Evolutionary conservation across 2,113 vertebrate species (phyloP).

Genomic region (Holacanthus passer): DNA sequence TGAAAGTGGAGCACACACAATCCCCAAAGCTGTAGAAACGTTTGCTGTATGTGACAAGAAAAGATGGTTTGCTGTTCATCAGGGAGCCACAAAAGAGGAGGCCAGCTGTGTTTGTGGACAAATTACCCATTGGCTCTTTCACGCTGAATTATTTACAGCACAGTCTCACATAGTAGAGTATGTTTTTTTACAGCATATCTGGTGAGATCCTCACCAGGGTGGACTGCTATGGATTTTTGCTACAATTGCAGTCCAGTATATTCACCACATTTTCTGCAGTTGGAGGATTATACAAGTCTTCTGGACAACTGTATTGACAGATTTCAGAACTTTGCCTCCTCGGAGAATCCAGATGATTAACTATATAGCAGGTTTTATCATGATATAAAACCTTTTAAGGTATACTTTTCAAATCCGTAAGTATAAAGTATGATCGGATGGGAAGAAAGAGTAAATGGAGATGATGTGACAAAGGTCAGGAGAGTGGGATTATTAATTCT

Average conservation of each 20-base stretch:
- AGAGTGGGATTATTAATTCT: not conserved
- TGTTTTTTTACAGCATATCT: not conserved
- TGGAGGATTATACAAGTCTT: not conserved
- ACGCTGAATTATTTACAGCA: not conserved
- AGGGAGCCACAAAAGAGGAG: not conserved
- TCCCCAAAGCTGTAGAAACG: conserved; percentile 1
- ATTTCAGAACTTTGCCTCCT: not conserved
- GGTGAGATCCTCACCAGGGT: not conserved
- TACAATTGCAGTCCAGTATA: not conserved
- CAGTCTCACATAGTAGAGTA: not conserved
- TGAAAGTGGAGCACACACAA: not conserved
- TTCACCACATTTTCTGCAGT: not conserved
- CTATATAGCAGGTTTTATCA: not conserved
- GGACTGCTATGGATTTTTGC: not conserved
- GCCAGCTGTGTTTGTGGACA: conserved; percentile 1
- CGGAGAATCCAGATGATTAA: not conserved
- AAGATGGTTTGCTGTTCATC: not conserved
- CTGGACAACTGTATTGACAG: not conserved
- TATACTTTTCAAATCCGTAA: not conserved
- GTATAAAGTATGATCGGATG: not conserved
- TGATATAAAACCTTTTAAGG: not conserved
- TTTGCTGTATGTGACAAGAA: not conserved
- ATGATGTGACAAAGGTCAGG: not conserved
- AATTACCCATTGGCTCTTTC: not conserved
- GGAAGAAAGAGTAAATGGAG: not conserved